These are phyloP conservation scores for Pocillopora damicornis DNA, from an alignment of 64 coral and sea anemone genomes.

Conservation along the genomic window DNA sequence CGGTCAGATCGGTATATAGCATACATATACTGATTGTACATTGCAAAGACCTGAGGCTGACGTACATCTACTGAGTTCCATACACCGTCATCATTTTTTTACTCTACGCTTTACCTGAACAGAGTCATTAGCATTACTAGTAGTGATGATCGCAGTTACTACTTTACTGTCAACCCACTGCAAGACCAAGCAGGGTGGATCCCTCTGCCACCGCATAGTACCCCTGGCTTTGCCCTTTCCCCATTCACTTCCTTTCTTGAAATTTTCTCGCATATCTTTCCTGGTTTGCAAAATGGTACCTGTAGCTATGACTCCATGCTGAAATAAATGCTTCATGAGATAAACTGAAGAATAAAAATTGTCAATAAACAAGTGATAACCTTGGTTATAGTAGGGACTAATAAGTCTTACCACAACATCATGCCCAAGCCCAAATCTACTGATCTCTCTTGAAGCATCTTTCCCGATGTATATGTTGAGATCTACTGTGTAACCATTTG, in stretches of 20 bases:
- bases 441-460: background rate
- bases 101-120: conserved; percentile 34
- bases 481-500: conserved; percentile 37
- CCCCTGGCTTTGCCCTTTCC: conserved; percentile 35
- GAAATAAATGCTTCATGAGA: background rate
- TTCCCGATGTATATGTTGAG: conserved; percentile 41
- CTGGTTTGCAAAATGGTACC: background rate
- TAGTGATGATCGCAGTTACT: conserved; percentile 38
- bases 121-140: conserved; percentile 29
- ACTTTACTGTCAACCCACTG: conserved; percentile 61
- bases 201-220: conserved; percentile 40
- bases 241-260: conserved; percentile 44
- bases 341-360: conserved; percentile 38
- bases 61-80: conserved; percentile 1
- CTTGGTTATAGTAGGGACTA: conserved; percentile 24
- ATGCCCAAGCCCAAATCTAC: conserved; percentile 28
- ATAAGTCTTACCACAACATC: conserved; percentile 18
- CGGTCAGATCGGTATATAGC: conserved; percentile 23
- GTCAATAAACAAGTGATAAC: conserved; percentile 47
- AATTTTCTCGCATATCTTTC: conserved; percentile 20
- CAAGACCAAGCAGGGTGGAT: conserved; percentile 24
- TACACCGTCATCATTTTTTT: conserved; percentile 9
- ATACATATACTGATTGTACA: conserved; percentile 40
- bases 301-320: too few relatives aligned
- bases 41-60: conserved; percentile 1